Percentiles rank a stretch among this genome's conserved stretches.
These are phyloP conservation scores for Mesitornis unicolor DNA, from an alignment of 2,113 vertebrate species.

Conservation along the genomic window DNA sequence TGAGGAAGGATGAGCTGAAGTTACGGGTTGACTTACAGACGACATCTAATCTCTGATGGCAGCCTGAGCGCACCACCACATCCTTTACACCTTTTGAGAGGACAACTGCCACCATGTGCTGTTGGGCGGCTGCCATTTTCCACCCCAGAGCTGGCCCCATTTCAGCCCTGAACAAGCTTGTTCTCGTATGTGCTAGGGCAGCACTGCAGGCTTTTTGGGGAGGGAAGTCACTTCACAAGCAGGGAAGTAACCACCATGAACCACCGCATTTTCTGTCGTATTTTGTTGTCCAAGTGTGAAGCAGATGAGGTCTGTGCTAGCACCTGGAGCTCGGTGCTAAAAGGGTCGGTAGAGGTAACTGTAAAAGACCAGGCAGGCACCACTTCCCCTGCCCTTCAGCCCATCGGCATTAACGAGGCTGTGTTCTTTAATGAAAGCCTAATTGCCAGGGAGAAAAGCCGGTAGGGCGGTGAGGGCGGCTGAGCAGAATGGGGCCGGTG, in stretches of 20 bases:
- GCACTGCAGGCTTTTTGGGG: rapidly evolving
- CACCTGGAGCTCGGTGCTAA: background rate
- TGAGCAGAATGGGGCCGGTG: background rate
- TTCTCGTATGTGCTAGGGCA: rapidly evolving
- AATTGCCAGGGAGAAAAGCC: background rate
- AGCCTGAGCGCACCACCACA: rapidly evolving
- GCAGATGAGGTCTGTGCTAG: rapidly evolving
- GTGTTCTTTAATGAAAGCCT: background rate
- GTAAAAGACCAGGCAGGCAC: background rate
- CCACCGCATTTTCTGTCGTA: rapidly evolving
- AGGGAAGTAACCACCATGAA: rapidly evolving
- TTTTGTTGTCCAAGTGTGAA: background rate
- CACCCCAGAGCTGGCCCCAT: rapidly evolving
- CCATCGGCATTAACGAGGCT: background rate
- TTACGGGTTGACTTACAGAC: background rate
- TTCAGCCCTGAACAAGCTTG: rapidly evolving
- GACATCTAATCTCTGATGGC: rapidly evolving
- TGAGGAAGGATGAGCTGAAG: rapidly evolving
- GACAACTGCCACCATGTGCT: rapidly evolving
- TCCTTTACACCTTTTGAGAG: rapidly evolving
- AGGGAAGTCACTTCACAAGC: rapidly evolving
- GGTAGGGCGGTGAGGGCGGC: too few species aligned
- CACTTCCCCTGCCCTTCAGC: background rate
- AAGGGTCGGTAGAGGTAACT: background rate
- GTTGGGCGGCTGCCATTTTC: background rate